Conservation (phyloP, 1,140 invertebrate species). For the Bradynema listronoti region DNA sequence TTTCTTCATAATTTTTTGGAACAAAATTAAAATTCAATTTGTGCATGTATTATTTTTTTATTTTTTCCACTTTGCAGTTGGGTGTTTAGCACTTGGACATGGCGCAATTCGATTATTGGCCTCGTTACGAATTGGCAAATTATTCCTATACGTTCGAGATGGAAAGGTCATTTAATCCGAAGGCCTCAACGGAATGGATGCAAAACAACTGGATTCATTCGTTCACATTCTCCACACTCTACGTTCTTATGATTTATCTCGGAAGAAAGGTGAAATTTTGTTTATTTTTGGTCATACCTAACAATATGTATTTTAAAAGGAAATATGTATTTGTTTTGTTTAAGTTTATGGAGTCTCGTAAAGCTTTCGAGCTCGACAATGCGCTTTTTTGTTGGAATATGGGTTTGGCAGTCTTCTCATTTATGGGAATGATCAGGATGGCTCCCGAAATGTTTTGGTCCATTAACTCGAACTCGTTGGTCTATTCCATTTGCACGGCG, state of each 20-base stretch:
- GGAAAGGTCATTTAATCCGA: conserved; percentile 82
- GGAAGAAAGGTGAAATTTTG: conserved; percentile 72
- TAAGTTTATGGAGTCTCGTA: conserved; percentile 53
- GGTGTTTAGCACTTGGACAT: conserved; percentile 21
- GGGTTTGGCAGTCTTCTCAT: conserved; percentile 77
- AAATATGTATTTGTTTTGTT: conserved; percentile 10
- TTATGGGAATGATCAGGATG: conserved; percentile 65
- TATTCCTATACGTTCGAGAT: conserved; percentile 90
- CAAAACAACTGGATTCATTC: conserved; percentile 84
- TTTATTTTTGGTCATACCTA: conserved; percentile 83
- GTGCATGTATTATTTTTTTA: no score
- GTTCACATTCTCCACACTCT: conserved; percentile 69
- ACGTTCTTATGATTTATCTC: conserved; percentile 85
- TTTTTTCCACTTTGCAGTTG: conserved; percentile 5
- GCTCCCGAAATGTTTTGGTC: conserved; percentile 54
- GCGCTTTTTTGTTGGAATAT: conserved; percentile 94
- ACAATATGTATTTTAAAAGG: conserved; percentile 64
- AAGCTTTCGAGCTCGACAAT: conserved; percentile 62
- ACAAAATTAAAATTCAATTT: no score
- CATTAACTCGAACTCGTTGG: conserved; percentile 48
- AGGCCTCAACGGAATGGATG: conserved; percentile 84
- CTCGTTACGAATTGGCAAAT: conserved; percentile 63
- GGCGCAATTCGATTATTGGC: conserved; percentile 52
- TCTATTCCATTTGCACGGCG: conserved; percentile 56
- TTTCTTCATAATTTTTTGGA: no score